Percentiles rank a stretch among this genome's conserved stretches.
phyloP scores from a whole-genome alignment of 2,888 invertebrate genomes.

The Orchesella flavescens region DNA sequence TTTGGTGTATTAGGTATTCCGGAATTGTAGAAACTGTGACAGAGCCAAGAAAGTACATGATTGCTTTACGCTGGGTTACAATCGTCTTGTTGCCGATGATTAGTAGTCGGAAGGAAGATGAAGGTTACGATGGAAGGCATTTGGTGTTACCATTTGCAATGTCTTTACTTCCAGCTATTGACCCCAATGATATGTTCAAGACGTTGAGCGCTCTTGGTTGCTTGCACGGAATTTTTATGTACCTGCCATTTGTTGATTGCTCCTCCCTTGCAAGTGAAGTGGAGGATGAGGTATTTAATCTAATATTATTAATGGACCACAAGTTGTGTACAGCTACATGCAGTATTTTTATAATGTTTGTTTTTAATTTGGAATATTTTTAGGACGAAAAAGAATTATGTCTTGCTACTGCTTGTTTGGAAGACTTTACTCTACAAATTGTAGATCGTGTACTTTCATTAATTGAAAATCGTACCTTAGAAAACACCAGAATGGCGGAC shows the following conservation, averaged over 20 bases:
- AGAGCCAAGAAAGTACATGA: slow-evolving; percentile 88
- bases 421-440: slow-evolving; percentile 90
- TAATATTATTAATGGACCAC: not conserved
- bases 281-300: slow-evolving; percentile 78
- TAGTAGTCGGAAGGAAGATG: slow-evolving; percentile 74
- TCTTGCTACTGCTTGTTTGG: slow-evolving; percentile 88
- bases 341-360: not conserved
- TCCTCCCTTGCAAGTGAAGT: slow-evolving; percentile 83
- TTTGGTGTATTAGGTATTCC: slow-evolving; percentile 51
- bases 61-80: slow-evolving; percentile 82
- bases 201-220: slow-evolving; percentile 85
- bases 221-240: slow-evolving; percentile 83
- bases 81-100: slow-evolving; percentile 82
- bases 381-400: slow-evolving; percentile 82
- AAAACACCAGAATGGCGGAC: slow-evolving; percentile 79
- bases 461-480: slow-evolving; percentile 82
- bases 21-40: slow-evolving; percentile 83
- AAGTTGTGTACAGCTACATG: not conserved
- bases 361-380: not conserved
- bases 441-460: slow-evolving; percentile 84
- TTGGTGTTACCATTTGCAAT: slow-evolving; percentile 88
- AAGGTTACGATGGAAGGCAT: slow-evolving; percentile 81
- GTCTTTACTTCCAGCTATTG: slow-evolving; percentile 89
- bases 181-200: slow-evolving; percentile 75
- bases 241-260: slow-evolving; percentile 89